A percentile compares a stretch with the other conserved stretches of the same genome.
These are phyloP conservation scores for Onthophagus taurus DNA, from an alignment of 1,140 invertebrate species.

Conservation along the genomic window DNA sequence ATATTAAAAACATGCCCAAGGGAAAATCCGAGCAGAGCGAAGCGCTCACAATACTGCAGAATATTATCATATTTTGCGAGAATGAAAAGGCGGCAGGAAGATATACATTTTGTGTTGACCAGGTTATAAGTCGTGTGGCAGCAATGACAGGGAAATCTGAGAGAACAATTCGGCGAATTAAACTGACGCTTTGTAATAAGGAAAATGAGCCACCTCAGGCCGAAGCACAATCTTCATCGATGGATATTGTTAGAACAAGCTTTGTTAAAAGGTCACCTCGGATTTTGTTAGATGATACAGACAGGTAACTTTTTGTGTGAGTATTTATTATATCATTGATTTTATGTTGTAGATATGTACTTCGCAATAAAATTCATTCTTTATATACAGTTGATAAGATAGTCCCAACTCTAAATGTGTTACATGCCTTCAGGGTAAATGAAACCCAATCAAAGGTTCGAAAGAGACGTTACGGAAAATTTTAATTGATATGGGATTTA, in stretches of 20 bases:
- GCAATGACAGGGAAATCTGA: conserved; percentile 1
- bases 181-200: background rate
- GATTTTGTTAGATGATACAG: background rate
- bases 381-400: background rate
- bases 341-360: background rate
- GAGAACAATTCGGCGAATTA: conserved; percentile 1
- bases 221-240: background rate
- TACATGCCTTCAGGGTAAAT: no score
- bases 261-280: background rate
- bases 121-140: no score
- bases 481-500: conserved; percentile 1
- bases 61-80: no score
- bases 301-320: conserved; percentile 1
- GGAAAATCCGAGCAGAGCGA: no score
- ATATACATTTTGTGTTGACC: no score
- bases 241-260: no score
- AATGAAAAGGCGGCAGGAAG: no score
- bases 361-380: conserved; percentile 1
- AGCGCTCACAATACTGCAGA: no score
- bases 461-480: background rate
- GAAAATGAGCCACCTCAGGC: background rate
- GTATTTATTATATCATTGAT: background rate
- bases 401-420: background rate
- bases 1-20: no score
- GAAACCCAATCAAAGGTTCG: background rate